Evolutionary conservation across 2,113 vertebrate genomes (phyloP).

Genomic region (Sardina pilchardus): DNA sequence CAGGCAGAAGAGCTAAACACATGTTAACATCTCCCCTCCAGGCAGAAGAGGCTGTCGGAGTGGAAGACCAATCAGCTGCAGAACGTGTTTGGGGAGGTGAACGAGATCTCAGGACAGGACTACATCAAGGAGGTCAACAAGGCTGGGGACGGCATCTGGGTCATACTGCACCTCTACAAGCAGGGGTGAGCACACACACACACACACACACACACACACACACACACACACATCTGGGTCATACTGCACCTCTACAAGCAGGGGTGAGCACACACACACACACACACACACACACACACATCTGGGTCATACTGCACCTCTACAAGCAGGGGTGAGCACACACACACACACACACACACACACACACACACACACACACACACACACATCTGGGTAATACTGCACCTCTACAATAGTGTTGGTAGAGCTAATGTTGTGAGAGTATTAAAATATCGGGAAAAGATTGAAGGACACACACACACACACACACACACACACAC

Average conservation of each 20-base stretch:
- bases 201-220: neutral
- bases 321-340: too few species aligned
- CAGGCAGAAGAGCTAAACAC: conserved; percentile 79
- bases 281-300: neutral
- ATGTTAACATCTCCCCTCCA: conserved; percentile 49
- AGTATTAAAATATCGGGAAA: too few species aligned
- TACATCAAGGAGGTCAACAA: conserved; percentile 93
- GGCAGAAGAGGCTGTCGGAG: conserved; percentile 88
- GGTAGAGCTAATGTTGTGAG: too few species aligned
- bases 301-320: too few species aligned
- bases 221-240: neutral
- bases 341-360: conserved; percentile 3
- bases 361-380: neutral
- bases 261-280: neutral
- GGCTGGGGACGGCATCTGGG: conserved; percentile 88
- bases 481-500: too few species aligned
- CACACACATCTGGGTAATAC: too few species aligned
- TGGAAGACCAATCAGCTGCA: conserved; percentile 88
- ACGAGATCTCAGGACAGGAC: conserved; percentile 93
- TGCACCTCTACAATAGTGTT: too few species aligned
- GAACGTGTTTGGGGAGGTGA: conserved; percentile 84
- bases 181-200: conserved; percentile 78
- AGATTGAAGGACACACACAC: too few species aligned
- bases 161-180: conserved; percentile 95
- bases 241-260: too few species aligned